A percentile compares a stretch with the other conserved stretches of the same genome.
Evolutionary conservation across 2,797 vertebrate genomes (phyloP).

Genomic region (Netta rufina): DNA sequence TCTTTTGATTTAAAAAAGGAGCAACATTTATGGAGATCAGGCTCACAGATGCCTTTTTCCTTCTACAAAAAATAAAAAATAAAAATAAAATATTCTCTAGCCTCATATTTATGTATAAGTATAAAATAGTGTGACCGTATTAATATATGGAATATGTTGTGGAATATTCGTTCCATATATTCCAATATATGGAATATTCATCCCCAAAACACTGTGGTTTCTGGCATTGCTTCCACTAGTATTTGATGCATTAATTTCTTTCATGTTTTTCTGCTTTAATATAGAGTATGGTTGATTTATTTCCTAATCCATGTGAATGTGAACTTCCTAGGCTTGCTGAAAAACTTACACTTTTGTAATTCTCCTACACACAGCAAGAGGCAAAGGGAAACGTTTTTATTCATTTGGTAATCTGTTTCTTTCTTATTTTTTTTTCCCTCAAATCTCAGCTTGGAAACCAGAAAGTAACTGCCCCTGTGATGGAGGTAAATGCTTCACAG

Average conservation of each 20-base stretch:
- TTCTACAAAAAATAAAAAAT: background rate
- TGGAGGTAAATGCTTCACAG: constrained; percentile 80
- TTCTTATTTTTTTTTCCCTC: constrained; percentile 79
- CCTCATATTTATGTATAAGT: background rate
- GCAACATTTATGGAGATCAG: background rate
- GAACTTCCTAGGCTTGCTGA: constrained; percentile 54
- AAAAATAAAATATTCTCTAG: background rate
- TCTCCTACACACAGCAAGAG: constrained; percentile 54
- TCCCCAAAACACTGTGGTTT: constrained; percentile 56
- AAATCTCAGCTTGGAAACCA: constrained; percentile 81
- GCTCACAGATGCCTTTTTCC: background rate
- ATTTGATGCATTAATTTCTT: constrained; percentile 44
- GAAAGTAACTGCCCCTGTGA: constrained; percentile 76
- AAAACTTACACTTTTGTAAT: constrained; percentile 39
- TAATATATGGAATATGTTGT: background rate
- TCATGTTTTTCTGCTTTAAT: constrained; percentile 48
- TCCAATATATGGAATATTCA: background rate
- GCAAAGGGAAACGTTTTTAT: constrained; percentile 58
- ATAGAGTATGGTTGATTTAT: constrained; percentile 42
- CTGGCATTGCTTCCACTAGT: constrained; percentile 62
- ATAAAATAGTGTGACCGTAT: background rate
- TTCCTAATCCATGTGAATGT: constrained; percentile 69
- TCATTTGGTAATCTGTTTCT: constrained; percentile 77
- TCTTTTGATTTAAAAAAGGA: background rate
- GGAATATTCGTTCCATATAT: background rate